phyloP scores from a whole-genome alignment of 1,140 invertebrate species.

The Drosophila willistoni region DNA sequence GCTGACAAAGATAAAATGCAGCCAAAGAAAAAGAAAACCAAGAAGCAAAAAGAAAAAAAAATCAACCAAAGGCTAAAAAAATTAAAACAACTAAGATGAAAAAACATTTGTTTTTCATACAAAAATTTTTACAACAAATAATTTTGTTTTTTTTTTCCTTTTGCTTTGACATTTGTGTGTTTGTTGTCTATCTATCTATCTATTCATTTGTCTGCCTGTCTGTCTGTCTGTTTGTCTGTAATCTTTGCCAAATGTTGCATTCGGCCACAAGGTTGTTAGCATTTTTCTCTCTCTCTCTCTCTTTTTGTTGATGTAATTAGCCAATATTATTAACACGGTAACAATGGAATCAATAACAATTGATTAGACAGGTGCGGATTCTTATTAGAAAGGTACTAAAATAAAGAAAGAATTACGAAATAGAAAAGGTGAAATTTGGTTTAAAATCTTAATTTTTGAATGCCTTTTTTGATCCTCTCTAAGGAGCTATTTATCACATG shows the following conservation, averaged over 20 bases:
- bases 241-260: conserved; percentile 9
- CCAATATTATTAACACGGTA: conserved; percentile 1
- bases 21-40: conserved; percentile 2
- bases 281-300: not conserved
- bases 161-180: conserved; percentile 49
- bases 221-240: not conserved
- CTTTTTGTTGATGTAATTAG: not conserved
- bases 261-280: not conserved
- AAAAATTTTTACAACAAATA: conserved; percentile 11
- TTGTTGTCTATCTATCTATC: conserved; percentile 3
- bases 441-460: no score
- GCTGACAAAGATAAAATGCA: conserved; percentile 41
- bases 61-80: not conserved
- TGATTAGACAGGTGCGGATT: not conserved
- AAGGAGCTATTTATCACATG: no score
- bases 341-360: not conserved
- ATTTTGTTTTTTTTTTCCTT: conserved; percentile 9
- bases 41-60: not conserved
- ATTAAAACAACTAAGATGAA: conserved; percentile 35
- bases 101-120: conserved; percentile 31
- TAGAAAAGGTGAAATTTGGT: no score
- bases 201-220: not conserved
- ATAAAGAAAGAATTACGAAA: no score
- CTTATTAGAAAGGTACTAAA: not conserved
- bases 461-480: no score